These are phyloP conservation scores for Campoplex capitator DNA, from an alignment of 2,888 invertebrate species.

Conservation along the genomic window DNA sequence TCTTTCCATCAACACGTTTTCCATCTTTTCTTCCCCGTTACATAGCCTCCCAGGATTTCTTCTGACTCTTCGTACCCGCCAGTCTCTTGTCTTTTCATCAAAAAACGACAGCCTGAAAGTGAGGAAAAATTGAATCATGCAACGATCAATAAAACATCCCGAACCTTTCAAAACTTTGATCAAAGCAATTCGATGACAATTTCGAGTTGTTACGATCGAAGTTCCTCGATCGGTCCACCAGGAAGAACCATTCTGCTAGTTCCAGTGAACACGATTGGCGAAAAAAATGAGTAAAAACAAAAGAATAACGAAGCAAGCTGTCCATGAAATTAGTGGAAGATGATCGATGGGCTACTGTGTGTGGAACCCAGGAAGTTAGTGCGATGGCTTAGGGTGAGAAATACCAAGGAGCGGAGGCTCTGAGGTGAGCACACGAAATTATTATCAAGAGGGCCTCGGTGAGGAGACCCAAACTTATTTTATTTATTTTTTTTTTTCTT, in stretches of 20 bases:
- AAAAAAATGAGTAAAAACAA: background rate
- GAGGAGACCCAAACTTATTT: conserved; percentile 37
- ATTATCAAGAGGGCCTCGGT: conserved; percentile 60
- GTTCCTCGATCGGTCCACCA: background rate
- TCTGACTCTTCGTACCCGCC: background rate
- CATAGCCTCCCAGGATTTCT: background rate
- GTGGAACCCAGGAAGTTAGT: conserved; percentile 29
- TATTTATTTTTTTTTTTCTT: conserved; percentile 12
- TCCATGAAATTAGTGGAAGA: conserved; percentile 41
- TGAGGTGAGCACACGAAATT: conserved; percentile 63
- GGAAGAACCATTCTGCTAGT: conserved; percentile 13
- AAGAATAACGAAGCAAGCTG: conserved; percentile 12
- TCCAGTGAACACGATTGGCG: background rate
- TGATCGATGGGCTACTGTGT: conserved; percentile 64
- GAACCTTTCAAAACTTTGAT: background rate
- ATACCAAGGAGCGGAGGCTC: conserved; percentile 38
- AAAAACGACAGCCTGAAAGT: background rate
- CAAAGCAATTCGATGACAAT: background rate
- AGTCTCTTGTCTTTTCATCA: background rate
- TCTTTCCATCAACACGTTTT: conserved; percentile 58
- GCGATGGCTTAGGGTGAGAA: conserved; percentile 29
- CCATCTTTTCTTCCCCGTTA: background rate
- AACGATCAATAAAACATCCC: background rate
- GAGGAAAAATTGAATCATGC: background rate
- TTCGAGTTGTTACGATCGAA: background rate